Percentiles rank a stretch among this genome's conserved stretches.
These are phyloP conservation scores for Nasonia vitripennis DNA, from an alignment of 1,140 invertebrate species.

Conservation along the genomic window DNA sequence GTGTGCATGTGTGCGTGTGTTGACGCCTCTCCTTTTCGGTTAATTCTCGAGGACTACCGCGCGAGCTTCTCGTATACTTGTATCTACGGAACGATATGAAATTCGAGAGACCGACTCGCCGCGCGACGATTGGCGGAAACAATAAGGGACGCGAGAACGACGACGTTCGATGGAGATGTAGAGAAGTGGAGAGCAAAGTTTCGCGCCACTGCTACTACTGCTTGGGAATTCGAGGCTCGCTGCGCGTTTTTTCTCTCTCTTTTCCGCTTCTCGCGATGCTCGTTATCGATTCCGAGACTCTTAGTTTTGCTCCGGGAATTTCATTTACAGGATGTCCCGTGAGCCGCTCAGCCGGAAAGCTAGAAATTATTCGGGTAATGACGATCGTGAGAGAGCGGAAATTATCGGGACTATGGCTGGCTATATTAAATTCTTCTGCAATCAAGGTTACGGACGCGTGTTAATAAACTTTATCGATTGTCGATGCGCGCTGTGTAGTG, in stretches of 20 bases:
- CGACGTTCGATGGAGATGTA: neutral
- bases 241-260: slow-evolving; percentile 1
- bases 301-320: slow-evolving; percentile 24
- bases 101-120: slow-evolving; percentile 12
- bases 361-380: slow-evolving; percentile 39
- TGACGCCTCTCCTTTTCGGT: slow-evolving; percentile 18
- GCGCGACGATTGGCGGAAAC: slow-evolving; percentile 17
- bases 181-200: neutral
- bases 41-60: slow-evolving; percentile 17
- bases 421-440: slow-evolving; percentile 19
- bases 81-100: neutral
- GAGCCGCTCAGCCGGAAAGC: neutral
- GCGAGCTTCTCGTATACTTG: neutral
- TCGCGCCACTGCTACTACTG: neutral
- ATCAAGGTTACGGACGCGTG: neutral
- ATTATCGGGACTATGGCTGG: slow-evolving; percentile 12
- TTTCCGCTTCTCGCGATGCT: slow-evolving; percentile 6
- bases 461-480: slow-evolving; percentile 21
- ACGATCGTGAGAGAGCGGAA: neutral
- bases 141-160: neutral
- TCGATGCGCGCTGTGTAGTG: neutral
- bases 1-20: neutral
- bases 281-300: slow-evolving; percentile 36
- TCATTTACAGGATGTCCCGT: slow-evolving; percentile 34
- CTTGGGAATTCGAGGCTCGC: neutral